Evolutionary conservation across 1,140 invertebrate genomes (phyloP), one percentile per base, ranked within the genome.

Genomic region (Chironomus striatipennis): DNA sequence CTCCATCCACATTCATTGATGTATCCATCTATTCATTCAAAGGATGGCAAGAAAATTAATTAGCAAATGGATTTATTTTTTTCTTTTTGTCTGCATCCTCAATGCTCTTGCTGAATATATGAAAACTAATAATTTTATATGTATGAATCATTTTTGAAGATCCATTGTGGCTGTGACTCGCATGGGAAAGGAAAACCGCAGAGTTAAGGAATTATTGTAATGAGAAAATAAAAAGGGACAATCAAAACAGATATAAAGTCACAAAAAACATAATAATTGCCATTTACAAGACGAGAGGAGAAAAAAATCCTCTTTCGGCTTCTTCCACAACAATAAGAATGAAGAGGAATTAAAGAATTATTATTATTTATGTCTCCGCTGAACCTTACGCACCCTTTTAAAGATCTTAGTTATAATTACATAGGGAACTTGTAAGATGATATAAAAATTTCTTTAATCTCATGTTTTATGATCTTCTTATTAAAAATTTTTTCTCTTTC

Each of bases 401-500:
- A n/a, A 47, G 47, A 57, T 47, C 12, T 12, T n/a, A 57, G 12
- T 15, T 15, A 57, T 57, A 57, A 57, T 57, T 57, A 57, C n/a
- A n/a, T 5, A n/a, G 47, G 47, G 12, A 57, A n/a, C 47, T 34
- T 34, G 24, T 34, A 34, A 34, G 24, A 57, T n/a, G 47, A 57
- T 12, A 57, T 57, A 15, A 57, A 12, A 57, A 57, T 20, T n/a
- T n/a, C n/a, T n/a, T 21, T 70, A 70, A 70, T 70, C 65, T 70
- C 20, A 70, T 70, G 65, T 70, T 70, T 70, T 70, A 70, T 70
- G 65, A 70, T 70, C 65, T 12, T 57, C 47, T 57, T 57, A 12
- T 34, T 34, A 34, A 34, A 34, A 47, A 10, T 47, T 47, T 47
- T 4, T 9, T 47, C 8, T 47, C 43, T 8, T 47, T 47, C 43